These are phyloP conservation scores for Prionailurus viverrinus DNA, from an alignment of 2,113 vertebrate species.

Conservation along the genomic window DNA sequence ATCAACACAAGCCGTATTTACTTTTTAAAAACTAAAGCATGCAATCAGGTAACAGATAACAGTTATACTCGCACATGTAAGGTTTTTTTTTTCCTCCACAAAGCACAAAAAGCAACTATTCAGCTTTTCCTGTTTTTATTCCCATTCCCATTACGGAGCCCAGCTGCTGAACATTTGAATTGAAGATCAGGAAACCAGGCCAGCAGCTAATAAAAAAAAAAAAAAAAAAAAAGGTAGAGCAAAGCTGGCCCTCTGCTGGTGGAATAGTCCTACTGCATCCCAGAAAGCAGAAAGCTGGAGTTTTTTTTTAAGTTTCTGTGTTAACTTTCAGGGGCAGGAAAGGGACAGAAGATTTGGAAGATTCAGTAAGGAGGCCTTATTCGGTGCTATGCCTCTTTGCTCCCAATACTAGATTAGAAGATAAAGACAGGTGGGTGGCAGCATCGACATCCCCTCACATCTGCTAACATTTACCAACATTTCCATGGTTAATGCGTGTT, in stretches of 20 bases:
- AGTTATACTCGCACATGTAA: not conserved
- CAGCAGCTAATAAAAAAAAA: constrained; percentile 65
- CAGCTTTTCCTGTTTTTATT: constrained; percentile 73
- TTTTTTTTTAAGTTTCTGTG: constrained; percentile 26
- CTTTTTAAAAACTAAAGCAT: not conserved
- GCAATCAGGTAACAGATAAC: constrained; percentile 50
- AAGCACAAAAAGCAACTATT: constrained; percentile 52
- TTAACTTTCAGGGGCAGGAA: not conserved
- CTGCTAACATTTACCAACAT: not conserved
- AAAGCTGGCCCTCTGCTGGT: constrained; percentile 89
- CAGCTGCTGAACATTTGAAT: constrained; percentile 77
- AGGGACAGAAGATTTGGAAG: not conserved
- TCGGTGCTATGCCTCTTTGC: not conserved
- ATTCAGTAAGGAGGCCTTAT: not conserved
- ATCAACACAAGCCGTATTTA: not conserved
- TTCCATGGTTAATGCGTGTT: not conserved
- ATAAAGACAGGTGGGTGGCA: not conserved
- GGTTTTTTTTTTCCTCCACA: constrained; percentile 5
- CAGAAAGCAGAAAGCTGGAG: not conserved
- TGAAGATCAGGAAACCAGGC: constrained; percentile 77
- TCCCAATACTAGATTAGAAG: not conserved
- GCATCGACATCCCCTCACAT: not conserved
- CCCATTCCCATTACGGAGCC: constrained; percentile 62
- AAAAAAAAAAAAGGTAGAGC: constrained; percentile 61
- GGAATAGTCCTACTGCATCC: not conserved